These are phyloP conservation scores for Luidia sarsii DNA, from an alignment of 53 echinoderm and acorn worm genomes.

Conservation along the genomic window DNA sequence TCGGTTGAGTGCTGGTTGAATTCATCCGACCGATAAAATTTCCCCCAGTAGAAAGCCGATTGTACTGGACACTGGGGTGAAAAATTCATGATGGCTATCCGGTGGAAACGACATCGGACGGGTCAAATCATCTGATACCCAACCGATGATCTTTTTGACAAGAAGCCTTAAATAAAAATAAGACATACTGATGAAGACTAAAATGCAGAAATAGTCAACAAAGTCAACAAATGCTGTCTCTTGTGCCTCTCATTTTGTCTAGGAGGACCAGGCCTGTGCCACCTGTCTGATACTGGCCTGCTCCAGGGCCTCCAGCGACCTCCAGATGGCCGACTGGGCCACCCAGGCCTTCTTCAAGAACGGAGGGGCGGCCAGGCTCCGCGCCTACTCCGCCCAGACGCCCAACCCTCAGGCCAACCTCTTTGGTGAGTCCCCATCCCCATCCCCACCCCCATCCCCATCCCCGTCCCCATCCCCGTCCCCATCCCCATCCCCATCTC, in stretches of 20 bases:
- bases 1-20: no score
- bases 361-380: conserved; percentile 69
- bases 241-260: not conserved
- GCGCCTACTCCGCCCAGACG: conserved; percentile 33
- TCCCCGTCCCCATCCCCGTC: not conserved
- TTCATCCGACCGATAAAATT: no score
- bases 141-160: no score
- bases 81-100: no score
- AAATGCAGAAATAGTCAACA: not conserved
- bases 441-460: not conserved
- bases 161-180: no score
- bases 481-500: conserved; percentile 15
- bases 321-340: conserved; percentile 85
- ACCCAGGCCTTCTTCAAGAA: conserved; percentile 87
- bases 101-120: no score
- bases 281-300: conserved; percentile 93
- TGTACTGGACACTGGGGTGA: no score
- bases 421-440: conserved; percentile 64
- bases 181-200: no score
- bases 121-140: no score
- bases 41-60: no score
- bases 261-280: conserved; percentile 98
- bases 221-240: not conserved
- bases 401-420: conserved; percentile 66
- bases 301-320: conserved; percentile 76